Evolutionary conservation across 2,113 vertebrate genomes (phyloP), one percentile per base, ranked within the genome.

Genomic region (Cygnus buccinator): DNA sequence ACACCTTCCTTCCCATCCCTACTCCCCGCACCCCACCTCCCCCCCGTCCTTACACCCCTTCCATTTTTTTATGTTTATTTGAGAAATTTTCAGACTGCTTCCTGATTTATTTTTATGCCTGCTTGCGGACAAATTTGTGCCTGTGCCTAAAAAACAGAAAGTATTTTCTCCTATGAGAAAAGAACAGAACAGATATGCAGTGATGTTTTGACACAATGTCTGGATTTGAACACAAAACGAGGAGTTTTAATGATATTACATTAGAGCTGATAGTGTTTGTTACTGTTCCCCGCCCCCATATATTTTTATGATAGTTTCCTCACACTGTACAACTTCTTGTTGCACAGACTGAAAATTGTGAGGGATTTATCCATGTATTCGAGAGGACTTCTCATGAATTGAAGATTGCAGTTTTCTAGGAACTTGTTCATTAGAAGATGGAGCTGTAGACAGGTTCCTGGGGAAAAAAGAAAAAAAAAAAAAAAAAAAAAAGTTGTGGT

Each of bases 1-100:
- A 59, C 5, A n/a, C 10, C 16, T 67, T 77, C 9, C 39, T 39
- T 39, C 10, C 39, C 39, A 39, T 39, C 39, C 39, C 39, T 4
- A 10, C 39, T 37, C 37, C 39, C 39, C 10, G 39, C 39, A 10
- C 19, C 18, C 9, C 44, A 8, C 18, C 46, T 4, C 46, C 22
- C 37, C 2, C 2, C 9, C 4, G 6, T 22, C 2, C 2, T 17
- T 35, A 6, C 1, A 2, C 9, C 0, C 0, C 3, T 4, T 50
- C 9, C 2, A 5, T 44, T 0, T 70, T 77, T 78, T 74, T 62
- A 65, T 35, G 43, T 17, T 57, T 52, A 28, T 33, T 71, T 67
- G 35, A 59, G 22, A 89, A 73, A 20, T 76, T 70, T 90, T 76
- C 31, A 67, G 6, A 25, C 2, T 44, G 9, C 41, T 63, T 5